phyloP scores from a whole-genome alignment of 2,113 vertebrate species.

The Gopherus evgoodei region DNA sequence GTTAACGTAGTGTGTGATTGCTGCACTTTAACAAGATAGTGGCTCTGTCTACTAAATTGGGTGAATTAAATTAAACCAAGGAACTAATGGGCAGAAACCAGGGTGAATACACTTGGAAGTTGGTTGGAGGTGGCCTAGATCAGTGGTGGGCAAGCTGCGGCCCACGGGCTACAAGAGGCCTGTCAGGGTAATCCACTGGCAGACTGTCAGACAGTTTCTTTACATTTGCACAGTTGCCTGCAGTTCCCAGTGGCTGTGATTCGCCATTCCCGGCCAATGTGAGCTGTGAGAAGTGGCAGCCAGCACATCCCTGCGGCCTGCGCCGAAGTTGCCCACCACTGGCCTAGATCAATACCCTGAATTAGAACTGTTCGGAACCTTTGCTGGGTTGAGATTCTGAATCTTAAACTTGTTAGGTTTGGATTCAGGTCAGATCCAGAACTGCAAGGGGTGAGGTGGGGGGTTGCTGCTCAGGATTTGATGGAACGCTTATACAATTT shows the following conservation, averaged over 20 bases:
- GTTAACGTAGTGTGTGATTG: neutral
- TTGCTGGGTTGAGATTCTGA: neutral
- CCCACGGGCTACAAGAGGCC: too few relatives aligned
- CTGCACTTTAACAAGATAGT: neutral
- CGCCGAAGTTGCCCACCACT: too few relatives aligned
- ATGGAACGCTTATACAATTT: neutral
- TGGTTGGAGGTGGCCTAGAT: neutral
- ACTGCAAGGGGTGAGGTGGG: neutral
- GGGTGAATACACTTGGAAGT: neutral
- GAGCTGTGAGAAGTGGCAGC: too few relatives aligned
- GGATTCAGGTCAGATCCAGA: neutral
- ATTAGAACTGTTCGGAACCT: neutral
- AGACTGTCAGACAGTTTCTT: too few relatives aligned
- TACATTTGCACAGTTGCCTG: too few relatives aligned
- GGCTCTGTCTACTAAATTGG: neutral
- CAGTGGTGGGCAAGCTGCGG: too few relatives aligned
- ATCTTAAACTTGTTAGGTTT: neutral
- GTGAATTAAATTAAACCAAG: neutral
- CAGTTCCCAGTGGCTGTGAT: too few relatives aligned
- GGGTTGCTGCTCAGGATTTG: neutral
- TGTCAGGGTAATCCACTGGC: too few relatives aligned
- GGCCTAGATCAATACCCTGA: neutral
- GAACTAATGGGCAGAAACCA: neutral
- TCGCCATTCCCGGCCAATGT: too few relatives aligned
- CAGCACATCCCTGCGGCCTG: too few relatives aligned